phyloP scores from a whole-genome alignment of 1,140 invertebrate species.

The Eupeodes corollae region DNA sequence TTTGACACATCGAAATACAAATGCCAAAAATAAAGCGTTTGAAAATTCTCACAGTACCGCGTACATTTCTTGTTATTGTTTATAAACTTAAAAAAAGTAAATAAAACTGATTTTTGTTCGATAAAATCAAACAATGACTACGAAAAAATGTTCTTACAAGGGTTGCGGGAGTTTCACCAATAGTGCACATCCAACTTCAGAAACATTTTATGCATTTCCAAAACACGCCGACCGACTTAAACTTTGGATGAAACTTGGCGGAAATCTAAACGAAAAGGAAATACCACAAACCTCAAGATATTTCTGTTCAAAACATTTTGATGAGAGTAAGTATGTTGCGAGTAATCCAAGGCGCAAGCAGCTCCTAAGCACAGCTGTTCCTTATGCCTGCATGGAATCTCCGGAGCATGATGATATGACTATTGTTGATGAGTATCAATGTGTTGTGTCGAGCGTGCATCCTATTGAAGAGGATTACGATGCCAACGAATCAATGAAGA shows the following conservation, averaged over 20 bases:
- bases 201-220: constrained; percentile 23
- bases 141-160: constrained; percentile 21
- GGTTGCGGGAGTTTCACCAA: constrained; percentile 17
- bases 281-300: constrained; percentile 11
- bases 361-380: constrained; percentile 21
- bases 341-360: constrained; percentile 13
- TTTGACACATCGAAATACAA: too few relatives aligned
- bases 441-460: too few relatives aligned
- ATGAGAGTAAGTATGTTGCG: constrained; percentile 15
- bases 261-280: constrained; percentile 15
- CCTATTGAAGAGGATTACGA: neutral
- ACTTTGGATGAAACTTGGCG: constrained; percentile 16
- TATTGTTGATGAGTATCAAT: too few relatives aligned
- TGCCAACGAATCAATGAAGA: constrained; percentile 1
- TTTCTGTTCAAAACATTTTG: constrained; percentile 26
- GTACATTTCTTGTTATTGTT: too few relatives aligned
- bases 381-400: constrained; percentile 9
- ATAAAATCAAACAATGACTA: constrained; percentile 1
- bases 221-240: constrained; percentile 15
- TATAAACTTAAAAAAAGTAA: too few relatives aligned
- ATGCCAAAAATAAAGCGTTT: too few relatives aligned
- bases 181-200: neutral
- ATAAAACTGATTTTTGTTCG: too few relatives aligned
- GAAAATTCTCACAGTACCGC: too few relatives aligned
- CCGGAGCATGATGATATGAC: too few relatives aligned